Conservation (phyloP, 2,888 invertebrate species). For the Conistra vaccinii region DNA sequence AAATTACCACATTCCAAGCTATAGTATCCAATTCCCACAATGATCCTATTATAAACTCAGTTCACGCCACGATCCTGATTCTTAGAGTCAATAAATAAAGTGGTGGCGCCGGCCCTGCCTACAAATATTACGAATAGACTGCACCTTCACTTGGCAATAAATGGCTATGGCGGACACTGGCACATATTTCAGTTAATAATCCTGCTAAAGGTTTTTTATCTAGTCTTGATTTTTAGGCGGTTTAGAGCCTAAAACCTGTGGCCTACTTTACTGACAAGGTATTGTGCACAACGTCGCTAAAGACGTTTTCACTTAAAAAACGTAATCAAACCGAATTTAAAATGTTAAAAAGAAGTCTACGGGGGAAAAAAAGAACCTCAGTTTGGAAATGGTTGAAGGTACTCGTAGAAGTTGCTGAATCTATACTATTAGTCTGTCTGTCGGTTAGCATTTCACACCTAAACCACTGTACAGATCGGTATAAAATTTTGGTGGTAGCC, state of each 20-base stretch:
- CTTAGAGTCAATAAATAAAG: constrained; percentile 21
- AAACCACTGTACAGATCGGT: neutral
- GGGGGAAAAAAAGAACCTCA: neutral
- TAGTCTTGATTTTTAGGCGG: neutral
- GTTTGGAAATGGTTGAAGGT: neutral
- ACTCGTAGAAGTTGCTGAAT: too few species aligned
- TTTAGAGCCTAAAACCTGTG: neutral
- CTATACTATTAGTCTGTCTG: too few species aligned
- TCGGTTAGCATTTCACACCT: neutral
- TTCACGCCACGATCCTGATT: constrained; percentile 21
- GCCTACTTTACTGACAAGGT: neutral
- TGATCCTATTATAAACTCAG: constrained; percentile 23
- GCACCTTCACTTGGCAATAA: constrained; percentile 18
- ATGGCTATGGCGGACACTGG: neutral
- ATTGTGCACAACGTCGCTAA: too few species aligned
- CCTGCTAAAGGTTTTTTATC: neutral
- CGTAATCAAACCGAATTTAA: neutral
- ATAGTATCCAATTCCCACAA: neutral
- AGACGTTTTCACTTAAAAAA: too few species aligned
- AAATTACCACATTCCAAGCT: neutral
- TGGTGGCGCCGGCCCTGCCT: neutral
- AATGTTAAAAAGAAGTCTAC: neutral
- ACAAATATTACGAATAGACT: constrained; percentile 9
- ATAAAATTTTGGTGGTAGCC: neutral
- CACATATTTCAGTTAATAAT: constrained; percentile 11